Conservation (phyloP, 1,140 invertebrate genomes). For the Trichonephila clavipes region DNA sequence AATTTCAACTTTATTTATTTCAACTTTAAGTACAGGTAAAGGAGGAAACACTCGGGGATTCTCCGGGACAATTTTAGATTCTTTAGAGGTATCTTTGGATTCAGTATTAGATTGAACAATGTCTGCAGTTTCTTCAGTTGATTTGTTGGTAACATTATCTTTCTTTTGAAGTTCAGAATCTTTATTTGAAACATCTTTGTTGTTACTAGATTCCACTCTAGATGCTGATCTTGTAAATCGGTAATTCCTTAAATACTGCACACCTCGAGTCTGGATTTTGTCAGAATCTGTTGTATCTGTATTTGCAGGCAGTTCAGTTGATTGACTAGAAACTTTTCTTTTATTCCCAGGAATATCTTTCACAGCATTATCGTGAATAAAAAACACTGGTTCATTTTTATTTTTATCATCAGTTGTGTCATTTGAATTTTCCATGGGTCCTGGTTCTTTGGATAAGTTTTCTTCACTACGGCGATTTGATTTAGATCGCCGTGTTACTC, state of each 20-base stretch:
- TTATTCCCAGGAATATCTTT: conserved; percentile 65
- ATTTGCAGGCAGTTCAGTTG: conserved; percentile 5
- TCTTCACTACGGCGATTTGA: conserved; percentile 78
- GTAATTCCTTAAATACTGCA: conserved; percentile 60
- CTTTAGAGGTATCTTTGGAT: conserved; percentile 51
- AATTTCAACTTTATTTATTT: conserved; percentile 77
- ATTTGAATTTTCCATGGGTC: conserved; percentile 43
- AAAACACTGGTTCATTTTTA: conserved; percentile 75
- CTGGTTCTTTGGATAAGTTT: conserved; percentile 17
- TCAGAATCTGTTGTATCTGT: conserved; percentile 50
- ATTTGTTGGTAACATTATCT: neutral
- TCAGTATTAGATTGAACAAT: neutral
- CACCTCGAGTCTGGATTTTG: neutral
- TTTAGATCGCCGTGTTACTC: conserved; percentile 75
- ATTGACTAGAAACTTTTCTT: conserved; percentile 29
- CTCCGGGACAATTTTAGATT: neutral
- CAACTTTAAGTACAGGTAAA: conserved; percentile 78
- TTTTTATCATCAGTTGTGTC: conserved; percentile 66
- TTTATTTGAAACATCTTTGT: conserved; percentile 15
- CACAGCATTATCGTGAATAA: conserved; percentile 73
- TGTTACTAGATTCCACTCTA: conserved; percentile 59
- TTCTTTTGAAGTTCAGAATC: conserved; percentile 57
- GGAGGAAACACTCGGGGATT: neutral
- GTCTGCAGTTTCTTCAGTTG: conserved; percentile 41
- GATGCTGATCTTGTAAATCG: conserved; percentile 70